Evolutionary conservation across 2,888 invertebrate genomes (phyloP), one percentile per base, ranked within the genome.

Genomic region (Platycheirus rosarum): DNA sequence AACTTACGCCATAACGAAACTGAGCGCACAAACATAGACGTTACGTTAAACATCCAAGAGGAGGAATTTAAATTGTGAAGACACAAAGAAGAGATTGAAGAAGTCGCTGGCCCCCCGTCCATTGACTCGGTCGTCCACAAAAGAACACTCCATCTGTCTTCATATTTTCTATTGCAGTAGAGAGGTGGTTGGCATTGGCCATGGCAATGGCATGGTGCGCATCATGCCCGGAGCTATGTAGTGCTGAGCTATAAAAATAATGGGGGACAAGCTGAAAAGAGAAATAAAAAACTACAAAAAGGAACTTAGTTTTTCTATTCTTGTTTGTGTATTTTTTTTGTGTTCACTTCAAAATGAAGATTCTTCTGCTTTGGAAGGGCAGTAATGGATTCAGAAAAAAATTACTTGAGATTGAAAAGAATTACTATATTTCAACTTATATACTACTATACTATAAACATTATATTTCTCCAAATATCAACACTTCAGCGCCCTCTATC

Each of bases 101-200:
- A 60, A 69, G 80, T 70, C 70, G 70, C 55, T 73, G 71, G 40
- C 70, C 78, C 77, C 74, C 35, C 66, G 79, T 79, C 75, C 80
- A 65, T 60, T 80, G 79, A 79, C 79, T 68, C 63, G 29, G 3
- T 3, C 29, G 42, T n/a, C 49, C 20, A 18, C 44, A 37, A 44
- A 18, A 53, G 53, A 73, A 40, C 14, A 62, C 23, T 35, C 14
- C 8, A 37, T 46, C 16, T 48, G 23, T 63, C 46, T 62, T 42
- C 32, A 46, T 66, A 62, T 48, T 71, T 66, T 80, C 79, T 80
- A 75, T 80, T 75, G 74, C 79, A 63, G 55, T 40, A 57, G 20
- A 53, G 48, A 53, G 48, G 69, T 51, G 65, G 63, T 66, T 66
- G 44, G 40, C 51, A 62, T 60, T 55, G 62, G 49, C 18, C 16